phyloP scores from a whole-genome alignment of 1,140 invertebrate genomes.

The Zaprionus camerounensis region DNA sequence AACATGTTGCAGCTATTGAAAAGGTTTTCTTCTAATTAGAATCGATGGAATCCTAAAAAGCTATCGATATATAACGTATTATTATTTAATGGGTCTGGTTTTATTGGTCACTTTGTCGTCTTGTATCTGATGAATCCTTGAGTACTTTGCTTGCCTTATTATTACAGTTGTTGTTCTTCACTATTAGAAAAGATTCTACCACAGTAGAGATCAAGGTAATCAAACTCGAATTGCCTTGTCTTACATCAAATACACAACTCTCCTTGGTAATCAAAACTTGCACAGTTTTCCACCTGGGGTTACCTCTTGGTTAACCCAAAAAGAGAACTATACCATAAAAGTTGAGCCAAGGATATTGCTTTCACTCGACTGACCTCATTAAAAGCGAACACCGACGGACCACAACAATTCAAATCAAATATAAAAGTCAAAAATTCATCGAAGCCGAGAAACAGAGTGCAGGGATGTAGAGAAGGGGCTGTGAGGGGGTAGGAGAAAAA shows the following conservation, averaged over 20 bases:
- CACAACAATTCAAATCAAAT: constrained; percentile 82
- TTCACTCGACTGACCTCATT: constrained; percentile 74
- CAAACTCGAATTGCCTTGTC: not conserved
- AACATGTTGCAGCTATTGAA: too few species aligned
- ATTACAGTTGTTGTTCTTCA: too few species aligned
- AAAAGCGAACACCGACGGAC: constrained; percentile 69
- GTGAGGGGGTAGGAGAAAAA: constrained; percentile 17
- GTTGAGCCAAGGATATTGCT: constrained; percentile 59
- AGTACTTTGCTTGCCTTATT: too few species aligned
- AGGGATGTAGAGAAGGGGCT: not conserved
- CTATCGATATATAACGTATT: too few species aligned
- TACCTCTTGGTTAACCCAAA: constrained; percentile 1
- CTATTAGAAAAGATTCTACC: too few species aligned
- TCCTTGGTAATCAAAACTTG: constrained; percentile 35
- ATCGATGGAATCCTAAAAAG: too few species aligned
- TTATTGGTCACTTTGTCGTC: too few species aligned
- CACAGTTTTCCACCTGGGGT: not conserved
- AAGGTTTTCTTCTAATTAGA: too few species aligned
- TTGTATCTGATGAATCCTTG: too few species aligned
- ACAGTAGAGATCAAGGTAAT: not conserved
- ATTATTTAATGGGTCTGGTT: too few species aligned
- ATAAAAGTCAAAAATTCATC: constrained; percentile 82
- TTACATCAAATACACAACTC: not conserved
- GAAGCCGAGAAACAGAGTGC: constrained; percentile 43
- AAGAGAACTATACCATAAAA: constrained; percentile 15